Conservation (phyloP, 2,888 invertebrate species). For the Willowsia nigromaculata region DNA sequence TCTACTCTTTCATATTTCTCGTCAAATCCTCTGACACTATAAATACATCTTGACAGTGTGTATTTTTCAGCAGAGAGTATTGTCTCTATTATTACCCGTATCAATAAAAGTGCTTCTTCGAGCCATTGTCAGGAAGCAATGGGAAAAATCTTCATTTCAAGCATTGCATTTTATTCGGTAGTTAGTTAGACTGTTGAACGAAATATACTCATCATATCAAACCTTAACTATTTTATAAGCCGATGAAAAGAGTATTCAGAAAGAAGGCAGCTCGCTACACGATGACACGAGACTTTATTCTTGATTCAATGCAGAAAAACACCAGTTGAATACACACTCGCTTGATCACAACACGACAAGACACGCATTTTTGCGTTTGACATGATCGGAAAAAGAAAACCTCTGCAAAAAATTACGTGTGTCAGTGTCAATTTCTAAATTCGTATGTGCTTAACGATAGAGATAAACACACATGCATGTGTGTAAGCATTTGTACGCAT, state of each 20-base stretch:
- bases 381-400: slow-evolving; percentile 9
- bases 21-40: not conserved
- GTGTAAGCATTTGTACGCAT: not conserved
- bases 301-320: slow-evolving; percentile 1
- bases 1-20: not conserved
- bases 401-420: slow-evolving; percentile 59
- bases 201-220: slow-evolving; percentile 5
- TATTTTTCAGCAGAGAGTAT: not conserved
- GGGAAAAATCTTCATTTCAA: not conserved
- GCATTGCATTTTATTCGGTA: not conserved
- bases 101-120: slow-evolving; percentile 19
- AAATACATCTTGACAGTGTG: not conserved
- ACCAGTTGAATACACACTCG: slow-evolving; percentile 46
- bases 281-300: slow-evolving; percentile 9
- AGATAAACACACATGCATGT: not conserved
- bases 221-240: not conserved
- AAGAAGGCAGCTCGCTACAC: not conserved
- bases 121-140: not conserved
- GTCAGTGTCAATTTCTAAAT: slow-evolving; percentile 57
- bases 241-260: not conserved
- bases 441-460: not conserved
- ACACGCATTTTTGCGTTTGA: slow-evolving; percentile 47
- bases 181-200: not conserved
- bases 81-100: not conserved
- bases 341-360: slow-evolving; percentile 54